phyloP scores from a whole-genome alignment of 2,888 invertebrate species.

The Hylaea fasciaria region DNA sequence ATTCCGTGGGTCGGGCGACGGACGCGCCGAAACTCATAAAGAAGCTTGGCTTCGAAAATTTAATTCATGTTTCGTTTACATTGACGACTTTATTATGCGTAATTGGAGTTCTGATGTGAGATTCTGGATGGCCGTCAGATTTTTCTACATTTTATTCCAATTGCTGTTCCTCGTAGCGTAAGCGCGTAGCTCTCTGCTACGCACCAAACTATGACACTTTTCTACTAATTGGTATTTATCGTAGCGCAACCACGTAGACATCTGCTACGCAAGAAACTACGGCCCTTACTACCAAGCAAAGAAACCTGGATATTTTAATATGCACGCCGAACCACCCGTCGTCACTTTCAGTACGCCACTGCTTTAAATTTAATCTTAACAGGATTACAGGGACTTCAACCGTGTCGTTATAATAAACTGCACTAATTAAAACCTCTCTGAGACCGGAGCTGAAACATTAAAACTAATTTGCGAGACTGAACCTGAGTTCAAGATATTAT shows the following conservation, averaged over 20 bases:
- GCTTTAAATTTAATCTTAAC: constrained; percentile 39
- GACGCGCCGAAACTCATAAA: constrained; percentile 22
- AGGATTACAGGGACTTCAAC: constrained; percentile 38
- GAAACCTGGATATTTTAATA: neutral
- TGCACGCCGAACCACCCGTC: neutral
- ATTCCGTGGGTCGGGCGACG: constrained; percentile 31
- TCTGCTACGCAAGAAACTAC: no score
- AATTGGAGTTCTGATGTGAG: constrained; percentile 4
- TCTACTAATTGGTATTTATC: no score
- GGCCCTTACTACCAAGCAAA: neutral
- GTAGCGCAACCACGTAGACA: no score
- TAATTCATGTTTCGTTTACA: constrained; percentile 16
- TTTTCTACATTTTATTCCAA: no score
- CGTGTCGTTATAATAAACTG: constrained; percentile 46
- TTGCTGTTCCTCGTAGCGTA: no score
- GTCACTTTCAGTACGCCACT: constrained; percentile 16
- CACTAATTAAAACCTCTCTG: constrained; percentile 40
- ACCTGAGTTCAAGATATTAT: constrained; percentile 35
- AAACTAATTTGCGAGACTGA: constrained; percentile 43
- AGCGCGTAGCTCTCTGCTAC: no score
- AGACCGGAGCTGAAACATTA: constrained; percentile 30
- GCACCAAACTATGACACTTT: no score
- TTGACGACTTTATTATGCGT: constrained; percentile 5
- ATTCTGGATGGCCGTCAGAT: no score
- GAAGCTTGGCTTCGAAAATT: constrained; percentile 15